Evolutionary conservation across 2,888 invertebrate genomes (phyloP), one percentile per base, ranked within the genome.

Genomic region (Cryptops parisi): DNA sequence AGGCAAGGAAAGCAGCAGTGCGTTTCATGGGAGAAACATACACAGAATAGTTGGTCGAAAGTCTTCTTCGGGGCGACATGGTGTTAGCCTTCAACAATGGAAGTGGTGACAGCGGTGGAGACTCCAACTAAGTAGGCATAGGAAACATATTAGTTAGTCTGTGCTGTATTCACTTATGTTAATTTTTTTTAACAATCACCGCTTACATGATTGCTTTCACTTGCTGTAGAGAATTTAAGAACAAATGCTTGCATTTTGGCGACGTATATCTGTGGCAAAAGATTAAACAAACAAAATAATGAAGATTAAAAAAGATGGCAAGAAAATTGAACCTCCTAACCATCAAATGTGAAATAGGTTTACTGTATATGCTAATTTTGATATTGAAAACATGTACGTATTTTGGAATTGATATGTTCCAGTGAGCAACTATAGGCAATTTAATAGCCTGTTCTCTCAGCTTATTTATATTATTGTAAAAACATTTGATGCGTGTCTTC

Each of bases 181-280:
- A 43, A 23, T 15, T 25, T 45, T 51, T n/a, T 54, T 2, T 38
- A 1, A 38, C 27, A 38, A 38, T n/a, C n/a, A 38, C 17, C 22
- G 56, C 63, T 63, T 57, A 63, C 65, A 59, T 63, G 64, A 50
- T 59, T 59, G 33, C 62, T 64, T 50, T 58, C 59, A 38, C 62
- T 65, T 49, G 63, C 62, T 26, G 68, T 68, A 51, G 75, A 74
- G 63, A 85, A 83, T 59, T 78, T 75, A 56, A 81, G 70, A 0
- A 84, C 87, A 64, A 87, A 86, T 55, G 76, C 78, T 64, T 85
- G 83, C 71, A 93, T 82, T 65, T 79, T 79, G 58, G 79, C 79
- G 52, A 93, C 84, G 68, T 87, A 94, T 46, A 88, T 66, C 66
- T 68, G 62, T 38, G 62, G 64, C 52, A 27, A 33, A n/a, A 17